A percentile compares a stretch with the other conserved stretches of the same genome.
Evolutionary conservation across 1,140 invertebrate genomes (phyloP).

Genomic region (Zaprionus vittiger): DNA sequence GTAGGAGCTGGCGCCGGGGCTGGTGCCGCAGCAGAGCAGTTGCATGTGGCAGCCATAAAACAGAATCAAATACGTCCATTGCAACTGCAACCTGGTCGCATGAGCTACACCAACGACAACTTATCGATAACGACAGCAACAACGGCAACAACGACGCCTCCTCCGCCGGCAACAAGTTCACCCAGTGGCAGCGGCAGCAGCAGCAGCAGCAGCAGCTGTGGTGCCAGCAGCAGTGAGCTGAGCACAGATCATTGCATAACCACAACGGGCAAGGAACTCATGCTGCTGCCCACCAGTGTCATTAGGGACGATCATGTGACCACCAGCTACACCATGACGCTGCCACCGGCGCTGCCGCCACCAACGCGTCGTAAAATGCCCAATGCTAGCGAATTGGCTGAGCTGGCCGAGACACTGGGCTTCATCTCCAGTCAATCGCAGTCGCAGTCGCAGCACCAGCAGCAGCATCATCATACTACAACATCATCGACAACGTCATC

Average conservation of each 20-base stretch:
- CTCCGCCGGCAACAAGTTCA: constrained; percentile 50
- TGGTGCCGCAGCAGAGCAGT: constrained; percentile 47
- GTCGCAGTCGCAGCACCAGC: constrained; percentile 10
- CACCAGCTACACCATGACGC: constrained; percentile 66
- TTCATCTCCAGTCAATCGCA: constrained; percentile 62
- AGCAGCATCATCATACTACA: neutral
- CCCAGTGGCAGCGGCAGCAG: constrained; percentile 46
- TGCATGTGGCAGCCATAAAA: constrained; percentile 59
- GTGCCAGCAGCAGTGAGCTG: constrained; percentile 66
- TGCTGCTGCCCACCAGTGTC: constrained; percentile 80
- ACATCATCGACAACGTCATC: neutral
- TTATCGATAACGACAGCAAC: constrained; percentile 26
- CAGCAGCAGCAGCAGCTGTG: constrained; percentile 61
- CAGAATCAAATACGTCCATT: constrained; percentile 83
- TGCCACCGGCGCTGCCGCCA: constrained; percentile 85
- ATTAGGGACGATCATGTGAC: constrained; percentile 77
- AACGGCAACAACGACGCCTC: constrained; percentile 36
- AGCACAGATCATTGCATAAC: constrained; percentile 69
- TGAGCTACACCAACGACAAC: constrained; percentile 36
- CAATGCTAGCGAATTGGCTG: constrained; percentile 84
- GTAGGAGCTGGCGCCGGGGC: neutral
- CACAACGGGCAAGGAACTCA: constrained; percentile 53
- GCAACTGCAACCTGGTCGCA: constrained; percentile 60
- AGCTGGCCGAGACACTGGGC: constrained; percentile 85
- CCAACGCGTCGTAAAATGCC: constrained; percentile 85